Base-by-base conservation (phyloP, 1,140 invertebrate genomes). In the Drosophila suzukii region DNA sequence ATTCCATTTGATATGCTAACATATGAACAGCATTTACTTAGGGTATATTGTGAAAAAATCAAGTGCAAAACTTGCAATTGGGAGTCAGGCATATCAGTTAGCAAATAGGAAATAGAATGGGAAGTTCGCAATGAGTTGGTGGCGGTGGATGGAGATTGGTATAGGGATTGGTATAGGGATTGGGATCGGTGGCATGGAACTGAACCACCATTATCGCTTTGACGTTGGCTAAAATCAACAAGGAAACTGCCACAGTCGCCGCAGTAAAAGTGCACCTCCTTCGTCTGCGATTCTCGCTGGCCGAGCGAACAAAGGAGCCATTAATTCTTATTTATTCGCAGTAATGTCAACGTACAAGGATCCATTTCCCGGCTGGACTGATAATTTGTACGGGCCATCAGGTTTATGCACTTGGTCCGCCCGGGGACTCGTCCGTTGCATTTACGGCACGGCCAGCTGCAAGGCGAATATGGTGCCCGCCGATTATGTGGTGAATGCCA, bases 371-470 rank as follows among this genome's bases (percentile, higher is more conserved):
- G 96, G 96, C 41, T 98, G 96, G 96, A 96, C 96, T 54, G 96
- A 97, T 91, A 97, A 97, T 92, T 93, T 95, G 55, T 96, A 96
- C 92, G 96, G 96, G 49, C 94, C 96, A 51, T 95, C 95, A 82
- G 96, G 94, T 50, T 89, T 94, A 34, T 91, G 93, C 47, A 93
- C 93, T 34, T 93, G 93, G 43, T 91, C 93, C 50, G 94, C 94
- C 13, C 94, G 94, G 81, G 96, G 96, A 50, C 81, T 97, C 30
- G 89, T 97, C 36, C 94, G 94, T 77, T 94, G 94, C 53, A 93
- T 96, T 82, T 93, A 94, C 57, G 95, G 95, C 60, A 92, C 95
- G 85, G 78, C 84, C 10, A 91, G 93, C 46, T 93, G 93, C 20
- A 93, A 93, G 47, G 94, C 96, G 13, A 96, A 97, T 89, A 92